These are phyloP conservation scores for Columba janthina DNA, from an alignment of 2,113 vertebrate genomes.

Conservation along the genomic window DNA sequence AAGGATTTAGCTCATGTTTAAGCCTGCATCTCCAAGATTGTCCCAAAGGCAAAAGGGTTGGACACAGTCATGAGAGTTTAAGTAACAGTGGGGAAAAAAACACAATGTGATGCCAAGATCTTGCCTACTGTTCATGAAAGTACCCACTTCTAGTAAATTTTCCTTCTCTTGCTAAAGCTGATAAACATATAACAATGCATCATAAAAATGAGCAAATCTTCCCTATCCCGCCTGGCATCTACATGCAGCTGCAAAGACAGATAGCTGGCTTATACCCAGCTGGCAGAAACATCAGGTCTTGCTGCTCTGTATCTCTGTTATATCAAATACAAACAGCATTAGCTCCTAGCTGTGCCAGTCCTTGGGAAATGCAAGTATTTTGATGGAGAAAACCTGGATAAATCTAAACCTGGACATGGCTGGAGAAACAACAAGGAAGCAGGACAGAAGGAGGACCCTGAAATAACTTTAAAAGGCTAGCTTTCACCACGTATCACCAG, in stretches of 20 bases:
- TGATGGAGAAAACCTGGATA: not conserved
- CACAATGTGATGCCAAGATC: not conserved
- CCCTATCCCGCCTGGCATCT: not conserved
- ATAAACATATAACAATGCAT: slow-evolving; percentile 30
- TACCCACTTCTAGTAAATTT: not conserved
- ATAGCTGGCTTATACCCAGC: not conserved
- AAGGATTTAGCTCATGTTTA: not conserved
- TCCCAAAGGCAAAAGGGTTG: not conserved
- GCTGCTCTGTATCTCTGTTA: slow-evolving; percentile 35
- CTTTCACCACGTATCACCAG: not conserved
- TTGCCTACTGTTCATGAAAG: not conserved
- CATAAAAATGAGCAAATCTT: not conserved
- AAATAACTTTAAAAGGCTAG: not conserved
- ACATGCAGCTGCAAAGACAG: slow-evolving; percentile 46
- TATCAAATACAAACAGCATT: slow-evolving; percentile 27
- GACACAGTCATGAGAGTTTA: not conserved
- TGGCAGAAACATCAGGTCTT: slow-evolving; percentile 32
- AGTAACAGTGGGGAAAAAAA: not conserved
- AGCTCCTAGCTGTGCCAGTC: not conserved
- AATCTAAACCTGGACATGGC: not conserved
- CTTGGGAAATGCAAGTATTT: not conserved
- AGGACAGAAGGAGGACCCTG: not conserved
- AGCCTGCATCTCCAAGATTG: not conserved
- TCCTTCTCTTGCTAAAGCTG: slow-evolving; percentile 1
- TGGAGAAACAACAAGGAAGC: not conserved